Percentiles rank a stretch among this genome's conserved stretches.
phyloP scores from a whole-genome alignment of 2,113 vertebrate genomes.

The Sebastes schlegelii region DNA sequence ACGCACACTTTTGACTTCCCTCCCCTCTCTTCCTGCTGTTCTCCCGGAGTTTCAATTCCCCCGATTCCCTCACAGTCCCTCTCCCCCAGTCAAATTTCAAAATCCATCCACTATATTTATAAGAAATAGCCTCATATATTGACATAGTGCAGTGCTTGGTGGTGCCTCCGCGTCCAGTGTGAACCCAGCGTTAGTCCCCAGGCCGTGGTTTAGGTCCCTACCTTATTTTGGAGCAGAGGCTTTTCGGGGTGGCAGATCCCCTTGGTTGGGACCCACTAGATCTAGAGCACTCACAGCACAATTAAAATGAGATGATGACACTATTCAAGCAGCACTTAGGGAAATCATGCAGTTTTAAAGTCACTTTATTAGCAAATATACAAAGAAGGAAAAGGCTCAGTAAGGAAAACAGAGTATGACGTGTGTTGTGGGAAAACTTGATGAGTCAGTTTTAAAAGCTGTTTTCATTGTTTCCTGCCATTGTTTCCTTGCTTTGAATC shows the following conservation, averaged over 20 bases:
- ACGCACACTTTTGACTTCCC: too few species aligned
- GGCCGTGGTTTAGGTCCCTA: too few species aligned
- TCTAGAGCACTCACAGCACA: background rate
- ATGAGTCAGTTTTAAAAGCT: background rate
- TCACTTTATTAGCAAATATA: too few species aligned
- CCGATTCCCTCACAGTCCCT: too few species aligned
- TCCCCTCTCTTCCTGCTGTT: too few species aligned
- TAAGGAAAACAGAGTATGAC: background rate
- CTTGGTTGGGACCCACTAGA: background rate
- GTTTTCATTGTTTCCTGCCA: slow-evolving; percentile 5
- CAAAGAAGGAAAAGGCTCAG: too few species aligned
- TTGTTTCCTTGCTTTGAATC: slow-evolving; percentile 1
- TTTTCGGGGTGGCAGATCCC: background rate
- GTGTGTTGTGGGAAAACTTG: background rate
- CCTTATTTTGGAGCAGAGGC: background rate
- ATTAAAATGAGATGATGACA: background rate
- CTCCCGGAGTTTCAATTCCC: too few species aligned
- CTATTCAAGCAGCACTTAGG: background rate
- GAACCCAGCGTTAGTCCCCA: background rate
- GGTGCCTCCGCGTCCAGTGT: too few species aligned
- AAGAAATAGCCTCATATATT: too few species aligned
- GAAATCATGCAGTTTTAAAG: background rate
- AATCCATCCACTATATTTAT: too few species aligned
- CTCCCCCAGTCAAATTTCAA: too few species aligned
- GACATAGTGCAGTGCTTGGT: too few species aligned